These are phyloP conservation scores for Bursaphelenchus mucronatus DNA, from an alignment of 1,140 invertebrate species.

Conservation along the genomic window DNA sequence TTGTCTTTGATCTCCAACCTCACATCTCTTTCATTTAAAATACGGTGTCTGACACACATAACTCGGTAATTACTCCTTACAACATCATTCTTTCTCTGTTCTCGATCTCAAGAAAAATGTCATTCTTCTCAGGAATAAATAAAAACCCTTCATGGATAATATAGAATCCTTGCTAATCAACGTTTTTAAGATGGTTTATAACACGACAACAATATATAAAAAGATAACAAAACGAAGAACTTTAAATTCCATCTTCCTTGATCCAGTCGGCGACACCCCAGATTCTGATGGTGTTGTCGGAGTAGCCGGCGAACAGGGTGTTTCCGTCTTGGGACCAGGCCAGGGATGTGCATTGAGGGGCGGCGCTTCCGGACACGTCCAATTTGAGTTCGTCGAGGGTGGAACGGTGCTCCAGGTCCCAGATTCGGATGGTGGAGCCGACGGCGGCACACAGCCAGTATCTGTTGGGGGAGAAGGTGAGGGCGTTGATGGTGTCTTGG, in stretches of 20 bases:
- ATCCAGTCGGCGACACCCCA: slow-evolving; percentile 76
- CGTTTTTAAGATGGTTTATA: too few relatives aligned
- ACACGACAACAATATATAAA: too few relatives aligned
- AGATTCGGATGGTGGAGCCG: slow-evolving; percentile 94
- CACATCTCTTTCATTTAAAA: too few relatives aligned
- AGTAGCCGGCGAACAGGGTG: slow-evolving; percentile 97
- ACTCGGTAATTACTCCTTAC: too few relatives aligned
- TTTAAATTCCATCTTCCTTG: slow-evolving; percentile 6
- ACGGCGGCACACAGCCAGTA: slow-evolving; percentile 99
- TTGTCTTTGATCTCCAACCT: too few relatives aligned
- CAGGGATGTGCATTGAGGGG: slow-evolving; percentile 89
- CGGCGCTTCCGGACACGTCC: slow-evolving; percentile 74
- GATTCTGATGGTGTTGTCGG: slow-evolving; percentile 93
- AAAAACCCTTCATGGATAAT: too few relatives aligned
- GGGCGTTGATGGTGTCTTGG: slow-evolving; percentile 92
- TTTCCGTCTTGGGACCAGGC: slow-evolving; percentile 99
- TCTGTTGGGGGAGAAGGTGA: slow-evolving; percentile 98
- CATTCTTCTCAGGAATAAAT: too few relatives aligned
- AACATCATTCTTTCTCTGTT: too few relatives aligned
- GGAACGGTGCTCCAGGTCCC: slow-evolving; percentile 99
- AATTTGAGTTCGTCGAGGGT: slow-evolving; percentile 96
- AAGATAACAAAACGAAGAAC: too few relatives aligned
- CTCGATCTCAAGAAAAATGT: too few relatives aligned
- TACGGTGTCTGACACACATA: too few relatives aligned
- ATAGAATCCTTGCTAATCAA: too few relatives aligned